phyloP scores from a whole-genome alignment of 2,797 vertebrate species.

The Acanthurus lineatus region DNA sequence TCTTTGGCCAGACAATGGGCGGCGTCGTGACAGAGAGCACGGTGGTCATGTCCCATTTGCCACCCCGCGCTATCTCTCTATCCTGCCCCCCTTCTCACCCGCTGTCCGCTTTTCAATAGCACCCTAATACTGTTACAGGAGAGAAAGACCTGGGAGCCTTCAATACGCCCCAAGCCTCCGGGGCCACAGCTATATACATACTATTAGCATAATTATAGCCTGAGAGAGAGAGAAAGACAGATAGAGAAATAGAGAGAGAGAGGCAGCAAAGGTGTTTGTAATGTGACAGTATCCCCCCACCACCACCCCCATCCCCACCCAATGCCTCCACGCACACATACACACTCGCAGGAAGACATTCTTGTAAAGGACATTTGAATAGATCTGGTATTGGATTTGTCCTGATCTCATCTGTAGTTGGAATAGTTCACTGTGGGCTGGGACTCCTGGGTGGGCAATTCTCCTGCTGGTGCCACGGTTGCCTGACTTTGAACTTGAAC shows the following conservation, averaged over 20 bases:
- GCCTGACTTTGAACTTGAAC: slow-evolving; percentile 98
- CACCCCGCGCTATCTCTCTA: slow-evolving; percentile 85
- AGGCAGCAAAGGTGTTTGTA: slow-evolving; percentile 80
- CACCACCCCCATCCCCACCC: background rate
- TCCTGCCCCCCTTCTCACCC: slow-evolving; percentile 77
- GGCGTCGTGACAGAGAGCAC: slow-evolving; percentile 83
- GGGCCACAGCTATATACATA: slow-evolving; percentile 96
- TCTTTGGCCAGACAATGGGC: slow-evolving; percentile 83
- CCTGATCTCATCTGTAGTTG: slow-evolving; percentile 68
- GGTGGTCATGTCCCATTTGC: slow-evolving; percentile 85
- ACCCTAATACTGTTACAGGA: slow-evolving; percentile 86
- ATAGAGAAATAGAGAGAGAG: slow-evolving; percentile 57
- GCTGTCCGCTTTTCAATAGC: slow-evolving; percentile 78
- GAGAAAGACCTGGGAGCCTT: slow-evolving; percentile 90
- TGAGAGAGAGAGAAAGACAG: slow-evolving; percentile 73
- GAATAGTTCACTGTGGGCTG: slow-evolving; percentile 61
- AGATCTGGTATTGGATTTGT: slow-evolving; percentile 73
- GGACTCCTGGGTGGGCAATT: slow-evolving; percentile 92
- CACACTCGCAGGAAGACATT: slow-evolving; percentile 50
- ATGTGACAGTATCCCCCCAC: slow-evolving; percentile 67
- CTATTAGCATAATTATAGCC: slow-evolving; percentile 98
- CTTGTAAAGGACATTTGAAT: slow-evolving; percentile 75
- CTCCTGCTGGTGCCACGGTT: slow-evolving; percentile 90
- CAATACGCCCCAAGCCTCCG: slow-evolving; percentile 92
- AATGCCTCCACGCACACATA: slow-evolving; percentile 39